Percentiles rank a stretch among this genome's conserved stretches.
These are phyloP conservation scores for Semotilus atromaculatus DNA, from an alignment of 2,797 vertebrate genomes.

Conservation along the genomic window DNA sequence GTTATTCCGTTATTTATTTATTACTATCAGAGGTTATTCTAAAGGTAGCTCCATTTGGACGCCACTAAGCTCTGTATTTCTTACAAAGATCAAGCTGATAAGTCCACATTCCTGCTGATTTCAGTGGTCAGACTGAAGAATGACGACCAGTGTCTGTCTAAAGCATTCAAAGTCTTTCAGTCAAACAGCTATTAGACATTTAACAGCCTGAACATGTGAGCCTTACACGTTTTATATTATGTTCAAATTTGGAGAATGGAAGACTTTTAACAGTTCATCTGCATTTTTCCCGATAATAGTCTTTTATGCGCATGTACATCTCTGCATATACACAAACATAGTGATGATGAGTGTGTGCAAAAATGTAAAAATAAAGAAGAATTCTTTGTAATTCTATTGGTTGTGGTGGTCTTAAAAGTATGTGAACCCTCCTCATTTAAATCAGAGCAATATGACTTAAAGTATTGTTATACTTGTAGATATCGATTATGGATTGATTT, in stretches of 20 bases:
- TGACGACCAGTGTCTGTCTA: background rate
- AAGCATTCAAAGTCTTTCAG: constrained; percentile 8
- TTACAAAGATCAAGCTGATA: background rate
- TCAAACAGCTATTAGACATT: constrained; percentile 3
- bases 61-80: background rate
- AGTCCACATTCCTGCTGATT: constrained; percentile 1
- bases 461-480: background rate
- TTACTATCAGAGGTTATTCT: background rate
- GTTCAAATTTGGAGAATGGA: background rate
- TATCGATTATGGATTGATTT: background rate
- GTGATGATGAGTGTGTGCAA: constrained; percentile 27
- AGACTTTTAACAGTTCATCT: background rate
- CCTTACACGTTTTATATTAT: constrained; percentile 13
- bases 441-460: too few species aligned
- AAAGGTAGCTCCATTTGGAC: background rate
- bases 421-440: background rate
- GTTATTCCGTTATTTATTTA: constrained; percentile 4
- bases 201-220: constrained; percentile 5
- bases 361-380: constrained; percentile 36
- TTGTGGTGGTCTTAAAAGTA: background rate
- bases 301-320: constrained; percentile 35
- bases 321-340: constrained; percentile 39
- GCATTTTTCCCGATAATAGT: constrained; percentile 3
- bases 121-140: constrained; percentile 2
- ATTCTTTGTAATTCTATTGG: constrained; percentile 34